Conservation (phyloP, 1,140 invertebrate species). For the Panonychus citri region DNA sequence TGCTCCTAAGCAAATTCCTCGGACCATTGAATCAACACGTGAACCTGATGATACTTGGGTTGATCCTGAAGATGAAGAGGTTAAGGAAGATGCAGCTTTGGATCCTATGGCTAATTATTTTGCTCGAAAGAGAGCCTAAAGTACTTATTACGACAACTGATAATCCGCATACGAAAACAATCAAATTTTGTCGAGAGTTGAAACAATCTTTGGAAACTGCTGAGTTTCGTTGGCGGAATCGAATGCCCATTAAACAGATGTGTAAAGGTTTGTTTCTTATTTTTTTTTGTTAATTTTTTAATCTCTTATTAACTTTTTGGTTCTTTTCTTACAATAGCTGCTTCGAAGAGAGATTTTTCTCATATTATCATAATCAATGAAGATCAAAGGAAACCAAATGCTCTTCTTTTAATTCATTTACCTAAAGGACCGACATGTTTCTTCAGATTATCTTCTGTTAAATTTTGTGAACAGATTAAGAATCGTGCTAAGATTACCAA, state of each 20-base stretch:
- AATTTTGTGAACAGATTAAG: constrained; percentile 27
- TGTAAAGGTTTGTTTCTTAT: constrained; percentile 28
- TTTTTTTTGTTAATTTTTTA: not conserved
- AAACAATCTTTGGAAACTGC: constrained; percentile 77
- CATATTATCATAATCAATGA: constrained; percentile 85
- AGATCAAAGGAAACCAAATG: constrained; percentile 70
- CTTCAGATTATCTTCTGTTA: constrained; percentile 34
- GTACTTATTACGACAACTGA: constrained; percentile 80
- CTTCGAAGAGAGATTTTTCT: constrained; percentile 48
- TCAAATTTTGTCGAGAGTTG: constrained; percentile 76
- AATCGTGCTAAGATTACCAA: constrained; percentile 33
- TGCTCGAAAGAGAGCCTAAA: constrained; percentile 56
- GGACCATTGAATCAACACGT: constrained; percentile 74
- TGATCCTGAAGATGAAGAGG: constrained; percentile 48
- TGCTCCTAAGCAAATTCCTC: constrained; percentile 45
- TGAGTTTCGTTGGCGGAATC: constrained; percentile 44
- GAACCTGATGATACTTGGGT: constrained; percentile 78
- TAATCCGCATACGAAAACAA: constrained; percentile 67
- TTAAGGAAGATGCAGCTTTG: constrained; percentile 43
- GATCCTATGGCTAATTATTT: constrained; percentile 80
- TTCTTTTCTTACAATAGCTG: constrained; percentile 28
- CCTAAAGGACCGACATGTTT: constrained; percentile 85
- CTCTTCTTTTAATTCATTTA: constrained; percentile 69
- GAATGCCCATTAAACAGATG: constrained; percentile 77
- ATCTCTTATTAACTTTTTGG: not conserved